Base-by-base conservation (phyloP, 2,888 invertebrate genomes). In the Pediacus dermestoides region DNA sequence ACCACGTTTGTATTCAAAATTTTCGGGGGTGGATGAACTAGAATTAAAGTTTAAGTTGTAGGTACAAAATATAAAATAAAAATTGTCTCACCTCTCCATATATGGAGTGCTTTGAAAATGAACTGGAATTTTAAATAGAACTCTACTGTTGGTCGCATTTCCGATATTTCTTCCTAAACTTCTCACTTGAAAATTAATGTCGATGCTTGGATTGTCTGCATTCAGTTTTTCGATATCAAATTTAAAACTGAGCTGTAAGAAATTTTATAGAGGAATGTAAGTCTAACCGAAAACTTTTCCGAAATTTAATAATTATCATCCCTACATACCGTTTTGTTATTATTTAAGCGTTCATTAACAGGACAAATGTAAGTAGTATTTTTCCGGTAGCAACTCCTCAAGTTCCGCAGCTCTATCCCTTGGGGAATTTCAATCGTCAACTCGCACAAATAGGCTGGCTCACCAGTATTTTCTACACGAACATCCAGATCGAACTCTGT, bases 41-140 rank as follows among this genome's bases (percentile, higher is more conserved):
- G 21, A n/a, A 18, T 7, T 7, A 18, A 18, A 18, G n/a, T 18
- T 7, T 18, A 7, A 7, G 6, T 18, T 18, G n/a, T 18, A 7
- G 6, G 21, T 18, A 7, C n/a, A 7, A 18, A 7, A 7, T 18
- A n/a, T 7, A 18, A 18, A 18, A 7, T 18, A 18, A 7, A 18
- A 18, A 18, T 18, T 18, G n/a, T n/a, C n/a, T n/a, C n/a, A 18
- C 21, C 21, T n/a, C n/a, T 18, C 21, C 6, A 18, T 18, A n/a
- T 18, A 18, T n/a, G 21, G 21, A 18, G 6, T 6, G n/a, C n/a
- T 18, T 18, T 7, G n/a, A n/a, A n/a, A n/a, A n/a, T n/a, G n/a
- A n/a, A n/a, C n/a, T n/a, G n/a, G n/a, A n/a, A n/a, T n/a, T n/a
- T n/a, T n/a, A n/a, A n/a, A n/a, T n/a, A n/a, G n/a, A n/a, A n/a